Evolutionary conservation across 2,797 vertebrate species (phyloP).

Genomic region (Macrochelys suwanniensis): DNA sequence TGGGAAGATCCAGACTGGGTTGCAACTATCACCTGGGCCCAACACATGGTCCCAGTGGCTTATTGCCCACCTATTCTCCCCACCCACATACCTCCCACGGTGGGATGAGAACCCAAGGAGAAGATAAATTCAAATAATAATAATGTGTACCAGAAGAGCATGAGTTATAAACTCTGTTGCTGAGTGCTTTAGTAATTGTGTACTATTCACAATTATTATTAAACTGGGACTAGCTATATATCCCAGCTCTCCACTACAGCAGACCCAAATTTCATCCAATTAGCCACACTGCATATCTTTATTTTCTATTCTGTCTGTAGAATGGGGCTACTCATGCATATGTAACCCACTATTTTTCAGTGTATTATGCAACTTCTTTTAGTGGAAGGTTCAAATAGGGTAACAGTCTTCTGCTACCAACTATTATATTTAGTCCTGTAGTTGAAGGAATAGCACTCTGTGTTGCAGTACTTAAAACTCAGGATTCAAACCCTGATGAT

Average conservation of each 20-base stretch:
- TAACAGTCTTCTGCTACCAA: background rate
- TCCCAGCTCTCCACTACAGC: background rate
- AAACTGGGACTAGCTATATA: background rate
- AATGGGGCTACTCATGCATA: background rate
- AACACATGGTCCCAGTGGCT: background rate
- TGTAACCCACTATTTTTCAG: background rate
- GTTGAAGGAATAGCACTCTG: background rate
- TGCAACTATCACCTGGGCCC: rapidly evolving
- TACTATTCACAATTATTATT: background rate
- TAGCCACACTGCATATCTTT: background rate
- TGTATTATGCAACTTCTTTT: background rate
- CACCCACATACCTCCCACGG: background rate
- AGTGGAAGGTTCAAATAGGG: background rate
- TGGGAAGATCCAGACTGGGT: background rate
- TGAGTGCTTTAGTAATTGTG: rapidly evolving
- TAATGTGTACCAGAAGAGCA: background rate
- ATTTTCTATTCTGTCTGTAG: background rate
- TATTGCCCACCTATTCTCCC: background rate
- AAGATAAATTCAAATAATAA: background rate
- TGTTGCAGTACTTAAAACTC: background rate
- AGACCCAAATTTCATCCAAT: background rate
- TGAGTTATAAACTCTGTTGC: background rate
- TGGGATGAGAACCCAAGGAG: background rate
- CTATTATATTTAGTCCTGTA: background rate
- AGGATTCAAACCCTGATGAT: background rate